Conservation (phyloP, 2,113 vertebrate species). For the Pedetes capensis region DNA sequence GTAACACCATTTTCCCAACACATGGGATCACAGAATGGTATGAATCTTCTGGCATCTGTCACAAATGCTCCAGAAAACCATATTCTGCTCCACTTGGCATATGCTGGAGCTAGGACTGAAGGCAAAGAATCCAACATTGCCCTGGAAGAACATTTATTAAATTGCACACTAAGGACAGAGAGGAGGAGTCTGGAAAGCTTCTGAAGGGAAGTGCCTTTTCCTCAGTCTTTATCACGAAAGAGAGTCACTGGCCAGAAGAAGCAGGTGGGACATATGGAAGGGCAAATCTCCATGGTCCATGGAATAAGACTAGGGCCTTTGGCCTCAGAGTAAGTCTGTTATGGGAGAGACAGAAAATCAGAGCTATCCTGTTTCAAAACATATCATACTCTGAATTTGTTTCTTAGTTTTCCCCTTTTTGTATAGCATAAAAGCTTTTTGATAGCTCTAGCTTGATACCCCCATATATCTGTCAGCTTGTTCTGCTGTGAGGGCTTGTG, state of each 20-base stretch:
- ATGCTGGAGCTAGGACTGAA: not conserved
- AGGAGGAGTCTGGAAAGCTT: not conserved
- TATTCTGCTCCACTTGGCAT: not conserved
- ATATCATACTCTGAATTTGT: not conserved
- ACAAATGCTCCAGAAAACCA: not conserved
- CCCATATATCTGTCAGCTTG: too few species aligned
- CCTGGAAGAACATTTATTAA: not conserved
- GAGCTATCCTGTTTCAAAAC: not conserved
- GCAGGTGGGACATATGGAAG: not conserved
- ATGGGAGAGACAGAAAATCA: not conserved
- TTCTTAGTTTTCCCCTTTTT: not conserved
- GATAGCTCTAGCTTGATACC: not conserved
- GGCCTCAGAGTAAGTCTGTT: not conserved
- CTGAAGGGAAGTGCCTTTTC: not conserved
- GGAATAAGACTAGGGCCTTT: not conserved
- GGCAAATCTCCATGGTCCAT: not conserved
- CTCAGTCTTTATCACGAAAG: not conserved
- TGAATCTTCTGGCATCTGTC: not conserved
- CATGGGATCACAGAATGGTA: not conserved
- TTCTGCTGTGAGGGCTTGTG: too few species aligned
- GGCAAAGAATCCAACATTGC: not conserved
- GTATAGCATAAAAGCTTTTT: conserved; percentile 18
- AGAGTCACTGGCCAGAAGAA: not conserved
- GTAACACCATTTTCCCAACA: not conserved
- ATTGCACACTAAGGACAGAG: not conserved